Evolutionary conservation across 1,140 invertebrate species (phyloP).

Genomic region (Pseudomyrmex cubaensis): DNA sequence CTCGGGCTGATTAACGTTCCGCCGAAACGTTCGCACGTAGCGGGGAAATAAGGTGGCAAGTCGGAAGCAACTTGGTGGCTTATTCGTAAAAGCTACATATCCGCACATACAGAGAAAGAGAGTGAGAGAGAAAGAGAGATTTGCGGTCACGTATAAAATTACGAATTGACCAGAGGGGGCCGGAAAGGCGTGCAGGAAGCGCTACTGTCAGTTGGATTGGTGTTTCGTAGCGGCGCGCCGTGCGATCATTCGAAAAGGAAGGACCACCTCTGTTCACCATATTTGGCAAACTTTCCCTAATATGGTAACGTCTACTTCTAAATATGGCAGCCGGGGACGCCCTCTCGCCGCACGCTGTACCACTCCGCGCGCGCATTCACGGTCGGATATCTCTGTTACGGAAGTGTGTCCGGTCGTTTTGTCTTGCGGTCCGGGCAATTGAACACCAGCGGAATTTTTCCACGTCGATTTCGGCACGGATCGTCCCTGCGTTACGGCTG

Average conservation of each 20-base stretch:
- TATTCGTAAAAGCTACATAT: constrained; percentile 17
- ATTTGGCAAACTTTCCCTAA: constrained; percentile 90
- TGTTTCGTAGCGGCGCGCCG: constrained; percentile 82
- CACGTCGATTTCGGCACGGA: constrained; percentile 13
- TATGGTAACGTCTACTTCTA: constrained; percentile 90
- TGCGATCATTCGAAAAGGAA: constrained; percentile 83
- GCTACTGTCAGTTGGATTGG: constrained; percentile 84
- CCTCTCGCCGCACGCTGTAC: constrained; percentile 85
- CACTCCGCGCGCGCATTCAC: constrained; percentile 77
- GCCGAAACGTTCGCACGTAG: constrained; percentile 36
- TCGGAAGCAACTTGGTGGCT: constrained; percentile 18
- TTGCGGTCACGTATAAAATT: constrained; percentile 65
- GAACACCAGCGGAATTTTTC: constrained; percentile 45
- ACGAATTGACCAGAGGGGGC: constrained; percentile 65
- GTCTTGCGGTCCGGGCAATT: too few relatives aligned
- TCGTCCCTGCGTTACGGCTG: constrained; percentile 1
- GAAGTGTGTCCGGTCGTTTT: background rate
- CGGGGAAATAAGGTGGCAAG: background rate
- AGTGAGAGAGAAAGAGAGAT: background rate
- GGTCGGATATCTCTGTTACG: constrained; percentile 49
- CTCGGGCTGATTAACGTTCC: constrained; percentile 1
- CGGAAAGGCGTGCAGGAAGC: constrained; percentile 82
- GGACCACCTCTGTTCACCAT: constrained; percentile 88
- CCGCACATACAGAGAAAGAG: background rate
- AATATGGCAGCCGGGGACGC: constrained; percentile 89